phyloP scores from a whole-genome alignment of 53 echinoderm and acorn worm species.

The Holothuria scabra region DNA sequence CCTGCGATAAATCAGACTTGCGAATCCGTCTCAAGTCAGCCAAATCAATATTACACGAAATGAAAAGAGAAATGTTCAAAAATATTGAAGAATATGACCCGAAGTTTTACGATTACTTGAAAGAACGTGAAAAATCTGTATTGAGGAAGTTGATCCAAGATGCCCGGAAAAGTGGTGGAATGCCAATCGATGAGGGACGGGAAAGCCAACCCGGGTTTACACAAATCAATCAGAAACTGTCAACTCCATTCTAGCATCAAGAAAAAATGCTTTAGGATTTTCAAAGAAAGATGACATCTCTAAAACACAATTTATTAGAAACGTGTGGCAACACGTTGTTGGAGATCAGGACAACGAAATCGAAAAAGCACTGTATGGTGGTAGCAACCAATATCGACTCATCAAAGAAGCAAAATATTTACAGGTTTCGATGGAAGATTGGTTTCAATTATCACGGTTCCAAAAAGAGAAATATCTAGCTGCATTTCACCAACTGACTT shows the following conservation, averaged over 20 bases:
- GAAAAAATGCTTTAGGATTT: neutral
- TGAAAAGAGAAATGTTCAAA: neutral
- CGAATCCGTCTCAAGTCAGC: neutral
- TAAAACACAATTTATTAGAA: neutral
- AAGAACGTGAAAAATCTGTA: neutral
- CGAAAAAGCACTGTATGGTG: slow-evolving; percentile 3
- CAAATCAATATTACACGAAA: neutral
- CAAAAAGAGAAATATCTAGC: no score
- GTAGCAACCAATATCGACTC: no score
- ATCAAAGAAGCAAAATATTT: no score
- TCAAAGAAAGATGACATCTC: neutral
- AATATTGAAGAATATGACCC: neutral
- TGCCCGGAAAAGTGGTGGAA: neutral
- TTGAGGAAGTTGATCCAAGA: neutral
- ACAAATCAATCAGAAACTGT: slow-evolving; percentile 10
- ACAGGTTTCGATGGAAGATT: no score
- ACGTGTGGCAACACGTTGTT: slow-evolving; percentile 13
- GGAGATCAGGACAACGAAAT: neutral
- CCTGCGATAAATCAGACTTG: no score
- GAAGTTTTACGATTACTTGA: neutral
- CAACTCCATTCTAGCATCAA: neutral
- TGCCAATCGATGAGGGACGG: neutral
- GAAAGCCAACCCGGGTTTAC: neutral
- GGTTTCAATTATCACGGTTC: no score
- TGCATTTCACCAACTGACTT: no score